Evolutionary conservation across 37 sponge, comb jelly and placozoan genomes (phyloP).

Genomic region (Dysidea cf. avara): DNA sequence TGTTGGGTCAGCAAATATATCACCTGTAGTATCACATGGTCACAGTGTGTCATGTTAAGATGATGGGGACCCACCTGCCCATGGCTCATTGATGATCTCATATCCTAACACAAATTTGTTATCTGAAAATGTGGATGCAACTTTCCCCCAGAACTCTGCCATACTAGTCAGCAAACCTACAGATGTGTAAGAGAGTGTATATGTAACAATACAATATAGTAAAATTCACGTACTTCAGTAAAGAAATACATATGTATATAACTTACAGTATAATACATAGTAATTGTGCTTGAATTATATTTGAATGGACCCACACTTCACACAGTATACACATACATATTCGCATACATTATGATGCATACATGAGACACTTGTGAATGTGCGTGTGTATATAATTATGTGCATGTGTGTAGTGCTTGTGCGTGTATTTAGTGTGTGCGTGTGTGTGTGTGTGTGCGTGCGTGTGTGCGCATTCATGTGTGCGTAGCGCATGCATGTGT

Average conservation of each 20-base stretch:
- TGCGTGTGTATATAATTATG: too few relatives aligned
- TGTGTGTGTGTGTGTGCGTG: constrained; percentile 27
- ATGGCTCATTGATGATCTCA: constrained; percentile 93
- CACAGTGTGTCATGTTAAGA: too few relatives aligned
- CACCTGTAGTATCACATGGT: constrained; percentile 56
- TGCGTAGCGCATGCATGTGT: constrained; percentile 1
- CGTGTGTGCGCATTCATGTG: constrained; percentile 13
- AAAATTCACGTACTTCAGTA: not conserved
- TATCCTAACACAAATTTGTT: constrained; percentile 73
- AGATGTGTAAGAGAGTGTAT: not conserved
- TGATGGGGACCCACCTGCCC: constrained; percentile 55
- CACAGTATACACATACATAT: too few relatives aligned
- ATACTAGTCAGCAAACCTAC: constrained; percentile 62
- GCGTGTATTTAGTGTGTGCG: not conserved
- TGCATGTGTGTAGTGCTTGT: not conserved
- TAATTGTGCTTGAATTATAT: not conserved
- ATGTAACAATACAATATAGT: not conserved
- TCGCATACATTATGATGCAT: too few relatives aligned
- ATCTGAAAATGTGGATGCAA: constrained; percentile 70
- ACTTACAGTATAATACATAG: too few relatives aligned
- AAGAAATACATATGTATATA: not conserved
- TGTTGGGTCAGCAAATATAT: constrained; percentile 55
- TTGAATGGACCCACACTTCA: too few relatives aligned
- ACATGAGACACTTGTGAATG: too few relatives aligned
- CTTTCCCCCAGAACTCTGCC: constrained; percentile 75